A percentile compares a stretch with the other conserved stretches of the same genome.
Evolutionary conservation across 2,797 vertebrate species (phyloP).

Genomic region (Enteromius thamalakanensis): DNA sequence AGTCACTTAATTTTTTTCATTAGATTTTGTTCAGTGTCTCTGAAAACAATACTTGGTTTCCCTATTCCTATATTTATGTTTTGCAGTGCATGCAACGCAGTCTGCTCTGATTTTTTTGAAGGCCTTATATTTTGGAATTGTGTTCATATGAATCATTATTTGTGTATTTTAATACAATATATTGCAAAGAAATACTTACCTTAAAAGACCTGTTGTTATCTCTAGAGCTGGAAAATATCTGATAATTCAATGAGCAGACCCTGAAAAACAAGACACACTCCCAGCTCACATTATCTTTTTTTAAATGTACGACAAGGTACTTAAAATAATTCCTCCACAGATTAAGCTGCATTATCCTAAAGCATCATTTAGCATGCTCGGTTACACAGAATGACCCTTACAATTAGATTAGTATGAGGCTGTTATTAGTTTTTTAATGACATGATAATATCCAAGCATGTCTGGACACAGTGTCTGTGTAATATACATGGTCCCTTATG

Average conservation of each 20-base stretch:
- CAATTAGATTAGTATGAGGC: neutral
- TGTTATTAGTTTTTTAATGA: neutral
- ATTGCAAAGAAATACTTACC: neutral
- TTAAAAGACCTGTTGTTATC: neutral
- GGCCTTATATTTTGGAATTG: neutral
- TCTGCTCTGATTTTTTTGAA: neutral
- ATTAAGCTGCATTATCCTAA: conserved; percentile 7
- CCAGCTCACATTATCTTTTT: conserved; percentile 24
- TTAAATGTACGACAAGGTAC: conserved; percentile 16
- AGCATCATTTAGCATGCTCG: conserved; percentile 7
- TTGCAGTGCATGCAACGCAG: neutral
- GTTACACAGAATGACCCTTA: neutral
- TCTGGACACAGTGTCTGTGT: neutral
- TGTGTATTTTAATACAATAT: neutral
- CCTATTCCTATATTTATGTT: neutral
- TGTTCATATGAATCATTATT: neutral
- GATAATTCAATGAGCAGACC: neutral
- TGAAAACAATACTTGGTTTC: neutral
- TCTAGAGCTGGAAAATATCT: neutral
- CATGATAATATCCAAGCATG: neutral
- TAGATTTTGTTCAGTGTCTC: neutral
- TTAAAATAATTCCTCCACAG: neutral
- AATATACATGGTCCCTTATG: neutral
- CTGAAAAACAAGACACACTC: conserved; percentile 15
- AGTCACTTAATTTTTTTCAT: no score